Evolutionary conservation across 53 echinoderm and acorn worm species (phyloP).

Genomic region (Temnopleurus reevesii): DNA sequence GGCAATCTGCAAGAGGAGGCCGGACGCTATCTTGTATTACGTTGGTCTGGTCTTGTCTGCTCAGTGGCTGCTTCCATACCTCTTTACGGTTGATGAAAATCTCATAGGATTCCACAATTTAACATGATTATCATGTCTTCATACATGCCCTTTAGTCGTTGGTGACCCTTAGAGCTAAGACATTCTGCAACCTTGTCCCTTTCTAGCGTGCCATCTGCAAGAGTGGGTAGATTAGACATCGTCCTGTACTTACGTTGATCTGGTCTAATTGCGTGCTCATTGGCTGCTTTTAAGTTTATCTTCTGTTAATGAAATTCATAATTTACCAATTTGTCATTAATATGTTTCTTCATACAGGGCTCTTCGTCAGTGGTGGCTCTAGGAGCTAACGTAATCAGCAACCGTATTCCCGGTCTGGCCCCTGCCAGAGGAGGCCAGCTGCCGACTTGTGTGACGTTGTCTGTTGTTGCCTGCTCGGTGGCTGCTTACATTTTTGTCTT

Average conservation of each 20-base stretch:
- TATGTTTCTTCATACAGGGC: conserved; percentile 59
- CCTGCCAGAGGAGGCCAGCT: conserved; percentile 87
- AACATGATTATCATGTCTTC: background rate
- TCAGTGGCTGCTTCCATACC: too few species aligned
- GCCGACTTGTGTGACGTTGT: too few species aligned
- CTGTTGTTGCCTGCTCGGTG: too few species aligned
- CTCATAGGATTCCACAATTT: background rate
- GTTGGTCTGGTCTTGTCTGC: too few species aligned
- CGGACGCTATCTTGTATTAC: too few species aligned
- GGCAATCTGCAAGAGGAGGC: too few species aligned
- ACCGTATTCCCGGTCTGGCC: conserved; percentile 78
- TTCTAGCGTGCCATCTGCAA: too few species aligned
- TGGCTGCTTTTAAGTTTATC: too few species aligned
- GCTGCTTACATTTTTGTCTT: too few species aligned
- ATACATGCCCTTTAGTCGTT: conserved; percentile 78
- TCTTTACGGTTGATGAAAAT: background rate
- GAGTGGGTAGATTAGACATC: too few species aligned
- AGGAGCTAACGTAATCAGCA: conserved; percentile 92
- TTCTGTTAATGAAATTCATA: background rate
- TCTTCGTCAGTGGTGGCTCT: conserved; percentile 87
- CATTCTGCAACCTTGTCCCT: conserved; percentile 85
- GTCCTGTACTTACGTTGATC: too few species aligned
- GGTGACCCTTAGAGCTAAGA: conserved; percentile 87
- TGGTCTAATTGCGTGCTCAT: too few species aligned
- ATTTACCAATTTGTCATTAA: background rate